These are phyloP conservation scores for Bombylius discolor DNA, from an alignment of 2,888 invertebrate species.

Conservation along the genomic window DNA sequence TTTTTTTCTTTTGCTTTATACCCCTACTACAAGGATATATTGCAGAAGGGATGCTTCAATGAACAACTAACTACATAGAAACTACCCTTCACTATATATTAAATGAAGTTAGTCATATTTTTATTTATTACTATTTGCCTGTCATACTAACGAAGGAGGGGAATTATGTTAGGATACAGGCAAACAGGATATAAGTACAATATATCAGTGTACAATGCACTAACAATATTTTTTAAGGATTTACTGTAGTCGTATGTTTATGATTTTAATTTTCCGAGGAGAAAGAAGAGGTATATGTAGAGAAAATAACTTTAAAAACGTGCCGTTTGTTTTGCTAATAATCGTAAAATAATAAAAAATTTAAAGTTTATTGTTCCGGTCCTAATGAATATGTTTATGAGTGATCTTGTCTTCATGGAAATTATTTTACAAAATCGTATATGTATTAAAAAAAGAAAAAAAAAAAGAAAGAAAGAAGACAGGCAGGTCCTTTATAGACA, in stretches of 20 bases:
- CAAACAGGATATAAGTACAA: not conserved
- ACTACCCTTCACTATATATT: constrained; percentile 9
- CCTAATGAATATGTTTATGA: not conserved
- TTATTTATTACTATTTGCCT: constrained; percentile 8
- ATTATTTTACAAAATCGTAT: no score
- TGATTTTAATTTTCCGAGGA: no score
- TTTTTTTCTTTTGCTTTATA: not conserved
- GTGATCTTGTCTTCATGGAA: no score
- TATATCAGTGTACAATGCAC: not conserved
- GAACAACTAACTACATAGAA: constrained; percentile 2
- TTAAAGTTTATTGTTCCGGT: not conserved
- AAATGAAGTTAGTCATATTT: constrained; percentile 8
- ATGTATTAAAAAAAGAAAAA: no score
- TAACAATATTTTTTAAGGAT: no score
- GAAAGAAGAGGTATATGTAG: not conserved
- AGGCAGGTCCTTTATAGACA: no score
- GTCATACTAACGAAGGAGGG: constrained; percentile 2
- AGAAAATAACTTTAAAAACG: not conserved
- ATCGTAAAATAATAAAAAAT: constrained; percentile 4
- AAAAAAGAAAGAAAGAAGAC: no score
- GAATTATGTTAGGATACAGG: not conserved
- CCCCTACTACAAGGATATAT: not conserved
- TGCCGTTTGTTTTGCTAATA: constrained; percentile 3
- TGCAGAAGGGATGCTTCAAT: not conserved
- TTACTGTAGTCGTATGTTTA: no score